These are phyloP conservation scores for Cheilosia urbana DNA, from an alignment of 2,888 invertebrate genomes.

Conservation along the genomic window DNA sequence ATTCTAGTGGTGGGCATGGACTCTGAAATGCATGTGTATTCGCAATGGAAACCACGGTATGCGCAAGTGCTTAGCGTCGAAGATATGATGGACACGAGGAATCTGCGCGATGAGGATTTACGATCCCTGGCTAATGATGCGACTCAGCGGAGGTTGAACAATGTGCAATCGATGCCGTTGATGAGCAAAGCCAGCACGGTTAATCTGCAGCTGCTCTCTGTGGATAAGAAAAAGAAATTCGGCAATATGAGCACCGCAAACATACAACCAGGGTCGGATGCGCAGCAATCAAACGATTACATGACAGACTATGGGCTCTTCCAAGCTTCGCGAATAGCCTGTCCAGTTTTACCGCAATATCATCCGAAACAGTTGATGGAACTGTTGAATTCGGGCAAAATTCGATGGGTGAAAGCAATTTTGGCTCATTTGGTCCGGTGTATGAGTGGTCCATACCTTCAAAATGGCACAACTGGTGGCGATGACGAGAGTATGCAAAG, in stretches of 20 bases:
- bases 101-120: slow-evolving; percentile 89
- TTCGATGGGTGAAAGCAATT: slow-evolving; percentile 98
- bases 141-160: slow-evolving; percentile 88
- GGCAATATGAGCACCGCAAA: slow-evolving; percentile 83
- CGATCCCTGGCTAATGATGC: slow-evolving; percentile 88
- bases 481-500: slow-evolving; percentile 87
- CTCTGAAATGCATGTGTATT: slow-evolving; percentile 99
- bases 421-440: slow-evolving; percentile 96
- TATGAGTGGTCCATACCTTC: slow-evolving; percentile 87
- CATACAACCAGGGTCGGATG: slow-evolving; percentile 76
- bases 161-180: slow-evolving; percentile 91
- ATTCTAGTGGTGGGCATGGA: slow-evolving; percentile 99
- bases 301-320: slow-evolving; percentile 98
- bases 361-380: slow-evolving; percentile 99
- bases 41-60: slow-evolving; percentile 94
- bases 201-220: slow-evolving; percentile 91
- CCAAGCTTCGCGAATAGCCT: slow-evolving; percentile 98
- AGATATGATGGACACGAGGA: slow-evolving; percentile 89
- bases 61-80: slow-evolving; percentile 85
- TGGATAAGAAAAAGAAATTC: slow-evolving; percentile 87
- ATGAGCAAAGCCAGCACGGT: slow-evolving; percentile 93
- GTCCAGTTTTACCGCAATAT: slow-evolving; percentile 98
- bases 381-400: slow-evolving; percentile 98
- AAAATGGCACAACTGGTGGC: slow-evolving; percentile 83
- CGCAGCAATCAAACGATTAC: slow-evolving; percentile 88